Conservation (phyloP, 2,113 vertebrate genomes). For the Cyanoderma ruficeps region DNA sequence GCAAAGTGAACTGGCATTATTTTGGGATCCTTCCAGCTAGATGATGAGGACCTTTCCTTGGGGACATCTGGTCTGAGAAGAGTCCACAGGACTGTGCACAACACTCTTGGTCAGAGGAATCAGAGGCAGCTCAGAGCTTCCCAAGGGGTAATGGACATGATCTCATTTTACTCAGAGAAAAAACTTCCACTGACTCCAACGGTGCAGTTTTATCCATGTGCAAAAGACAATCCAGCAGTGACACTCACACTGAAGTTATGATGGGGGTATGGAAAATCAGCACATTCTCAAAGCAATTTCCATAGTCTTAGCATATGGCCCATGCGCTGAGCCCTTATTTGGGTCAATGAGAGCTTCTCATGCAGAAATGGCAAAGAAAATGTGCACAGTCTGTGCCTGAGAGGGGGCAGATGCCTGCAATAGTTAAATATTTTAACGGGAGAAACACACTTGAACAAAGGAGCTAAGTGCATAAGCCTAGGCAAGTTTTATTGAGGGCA, state of each 20-base stretch:
- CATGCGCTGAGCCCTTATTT: background rate
- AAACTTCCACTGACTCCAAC: background rate
- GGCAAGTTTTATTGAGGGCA: slow-evolving; percentile 23
- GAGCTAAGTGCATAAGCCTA: slow-evolving; percentile 1
- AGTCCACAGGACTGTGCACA: background rate
- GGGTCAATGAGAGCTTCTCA: slow-evolving; percentile 58
- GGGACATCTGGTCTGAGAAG: background rate
- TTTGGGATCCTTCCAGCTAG: background rate
- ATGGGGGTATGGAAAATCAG: background rate
- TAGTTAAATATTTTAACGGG: slow-evolving; percentile 41
- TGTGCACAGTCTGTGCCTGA: slow-evolving; percentile 12
- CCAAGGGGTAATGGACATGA: background rate
- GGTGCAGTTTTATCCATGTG: background rate
- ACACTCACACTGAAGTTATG: background rate
- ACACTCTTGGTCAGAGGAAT: background rate
- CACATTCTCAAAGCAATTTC: slow-evolving; percentile 5
- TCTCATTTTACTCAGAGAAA: background rate
- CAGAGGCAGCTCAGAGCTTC: background rate
- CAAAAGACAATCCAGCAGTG: background rate
- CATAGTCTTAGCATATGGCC: slow-evolving; percentile 39
- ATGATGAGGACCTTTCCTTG: background rate
- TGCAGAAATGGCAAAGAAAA: slow-evolving; percentile 44
- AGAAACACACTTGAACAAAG: slow-evolving; percentile 15
- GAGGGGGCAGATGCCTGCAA: slow-evolving; percentile 30
- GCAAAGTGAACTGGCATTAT: background rate